Percentiles rank a stretch among this genome's conserved stretches.
Evolutionary conservation across 2,888 invertebrate species (phyloP).

Genomic region (Drepana falcataria): DNA sequence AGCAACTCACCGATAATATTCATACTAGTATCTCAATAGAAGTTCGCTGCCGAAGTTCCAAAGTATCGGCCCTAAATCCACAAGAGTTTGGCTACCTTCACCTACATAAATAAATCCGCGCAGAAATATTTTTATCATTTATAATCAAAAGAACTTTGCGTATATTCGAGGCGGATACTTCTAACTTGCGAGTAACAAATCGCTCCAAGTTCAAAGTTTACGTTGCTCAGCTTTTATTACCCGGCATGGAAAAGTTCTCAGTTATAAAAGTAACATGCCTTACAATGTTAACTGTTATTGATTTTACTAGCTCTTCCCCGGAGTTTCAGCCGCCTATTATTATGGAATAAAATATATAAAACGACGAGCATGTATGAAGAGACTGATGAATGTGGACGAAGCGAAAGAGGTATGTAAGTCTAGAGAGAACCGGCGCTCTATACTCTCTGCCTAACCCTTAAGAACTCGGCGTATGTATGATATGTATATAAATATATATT

Average conservation of each 20-base stretch:
- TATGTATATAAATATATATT: no score
- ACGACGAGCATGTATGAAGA: no score
- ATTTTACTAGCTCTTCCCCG: slow-evolving; percentile 29
- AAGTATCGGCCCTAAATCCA: not conserved
- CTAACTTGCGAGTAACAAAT: not conserved
- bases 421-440: no score
- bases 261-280: slow-evolving; percentile 35
- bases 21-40: not conserved
- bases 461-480: no score
- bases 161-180: not conserved
- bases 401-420: no score
- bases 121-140: not conserved
- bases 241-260: slow-evolving; percentile 23
- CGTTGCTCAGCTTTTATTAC: not conserved
- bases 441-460: no score
- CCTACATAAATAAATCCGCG: not conserved
- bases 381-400: no score
- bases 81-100: not conserved
- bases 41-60: not conserved
- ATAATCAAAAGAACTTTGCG: not conserved
- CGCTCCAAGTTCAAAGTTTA: not conserved
- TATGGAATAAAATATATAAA: no score
- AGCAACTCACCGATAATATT: no score
- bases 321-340: no score
- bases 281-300: slow-evolving; percentile 14